Conservation (phyloP, 2,113 vertebrate genomes). For the Mungos mungo region DNA sequence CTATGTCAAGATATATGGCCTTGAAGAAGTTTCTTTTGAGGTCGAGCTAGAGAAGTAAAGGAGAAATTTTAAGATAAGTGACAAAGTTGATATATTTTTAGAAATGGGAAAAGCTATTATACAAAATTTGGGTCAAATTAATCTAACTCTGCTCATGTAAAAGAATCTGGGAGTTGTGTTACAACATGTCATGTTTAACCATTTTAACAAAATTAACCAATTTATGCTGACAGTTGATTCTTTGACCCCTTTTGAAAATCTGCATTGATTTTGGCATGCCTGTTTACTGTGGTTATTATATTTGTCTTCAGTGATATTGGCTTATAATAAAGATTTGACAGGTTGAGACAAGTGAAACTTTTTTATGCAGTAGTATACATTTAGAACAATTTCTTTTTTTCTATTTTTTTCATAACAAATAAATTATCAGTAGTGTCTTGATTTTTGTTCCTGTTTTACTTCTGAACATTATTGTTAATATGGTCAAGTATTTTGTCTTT, state of each 20-base stretch:
- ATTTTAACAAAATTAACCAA: conserved; percentile 56
- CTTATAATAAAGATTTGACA: conserved; percentile 64
- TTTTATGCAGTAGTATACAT: conserved; percentile 58
- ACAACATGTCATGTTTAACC: conserved; percentile 52
- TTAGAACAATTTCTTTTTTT: conserved; percentile 64
- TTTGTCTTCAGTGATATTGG: conserved; percentile 75
- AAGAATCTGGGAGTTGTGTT: background rate
- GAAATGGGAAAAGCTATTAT: background rate
- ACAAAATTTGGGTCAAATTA: background rate
- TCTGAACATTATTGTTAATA: conserved; percentile 74
- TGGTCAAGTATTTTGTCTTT: conserved; percentile 82
- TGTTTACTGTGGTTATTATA: background rate
- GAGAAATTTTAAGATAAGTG: conserved; percentile 6
- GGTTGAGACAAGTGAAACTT: conserved; percentile 74
- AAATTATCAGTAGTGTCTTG: conserved; percentile 80
- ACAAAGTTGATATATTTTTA: conserved; percentile 41
- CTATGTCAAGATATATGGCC: conserved; percentile 51
- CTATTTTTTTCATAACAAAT: conserved; percentile 80
- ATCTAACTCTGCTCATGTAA: conserved; percentile 13
- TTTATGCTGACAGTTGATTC: conserved; percentile 49
- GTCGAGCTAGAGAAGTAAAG: conserved; percentile 53
- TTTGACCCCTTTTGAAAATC: background rate
- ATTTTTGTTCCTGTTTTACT: conserved; percentile 54
- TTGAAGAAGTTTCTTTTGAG: conserved; percentile 68
- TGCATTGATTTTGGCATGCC: conserved; percentile 45